phyloP scores from a whole-genome alignment of 2,888 invertebrate genomes.

The Drosophila sordidula region DNA sequence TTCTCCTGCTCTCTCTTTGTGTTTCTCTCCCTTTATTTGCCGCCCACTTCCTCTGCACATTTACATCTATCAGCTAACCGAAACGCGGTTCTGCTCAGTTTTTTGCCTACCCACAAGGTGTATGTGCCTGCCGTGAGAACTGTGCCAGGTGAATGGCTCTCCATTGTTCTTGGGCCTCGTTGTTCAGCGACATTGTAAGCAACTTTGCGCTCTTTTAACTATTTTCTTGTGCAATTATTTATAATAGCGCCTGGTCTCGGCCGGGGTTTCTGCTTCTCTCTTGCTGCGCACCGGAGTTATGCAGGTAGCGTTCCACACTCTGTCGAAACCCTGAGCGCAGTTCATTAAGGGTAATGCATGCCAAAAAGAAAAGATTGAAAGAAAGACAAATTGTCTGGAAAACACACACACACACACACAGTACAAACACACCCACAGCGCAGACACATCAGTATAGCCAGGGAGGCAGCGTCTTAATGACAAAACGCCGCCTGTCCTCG shows the following conservation, averaged over 20 bases:
- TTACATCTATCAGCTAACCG: constrained; percentile 17
- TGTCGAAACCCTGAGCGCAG: constrained; percentile 45
- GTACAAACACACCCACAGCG: constrained; percentile 9
- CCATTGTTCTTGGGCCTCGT: constrained; percentile 38
- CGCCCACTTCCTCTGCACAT: constrained; percentile 31
- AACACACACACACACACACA: constrained; percentile 10
- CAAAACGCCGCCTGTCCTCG: constrained; percentile 27
- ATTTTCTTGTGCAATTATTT: constrained; percentile 78
- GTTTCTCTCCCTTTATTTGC: background rate
- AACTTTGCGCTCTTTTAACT: constrained; percentile 62
- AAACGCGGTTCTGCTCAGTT: constrained; percentile 39
- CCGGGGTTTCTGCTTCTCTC: constrained; percentile 41
- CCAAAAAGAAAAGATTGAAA: constrained; percentile 65
- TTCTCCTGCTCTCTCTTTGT: background rate
- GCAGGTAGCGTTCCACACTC: constrained; percentile 61
- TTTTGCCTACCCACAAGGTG: constrained; percentile 46
- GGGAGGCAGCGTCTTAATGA: constrained; percentile 40
- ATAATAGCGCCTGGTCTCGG: constrained; percentile 65
- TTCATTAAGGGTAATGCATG: constrained; percentile 78
- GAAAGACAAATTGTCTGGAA: constrained; percentile 61
- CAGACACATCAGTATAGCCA: constrained; percentile 20
- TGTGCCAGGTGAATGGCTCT: constrained; percentile 69
- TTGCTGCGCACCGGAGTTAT: constrained; percentile 32
- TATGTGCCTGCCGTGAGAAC: constrained; percentile 62
- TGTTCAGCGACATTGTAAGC: constrained; percentile 51